Conservation (phyloP, 2,888 invertebrate species). For the Drosophila quinaria region DNA sequence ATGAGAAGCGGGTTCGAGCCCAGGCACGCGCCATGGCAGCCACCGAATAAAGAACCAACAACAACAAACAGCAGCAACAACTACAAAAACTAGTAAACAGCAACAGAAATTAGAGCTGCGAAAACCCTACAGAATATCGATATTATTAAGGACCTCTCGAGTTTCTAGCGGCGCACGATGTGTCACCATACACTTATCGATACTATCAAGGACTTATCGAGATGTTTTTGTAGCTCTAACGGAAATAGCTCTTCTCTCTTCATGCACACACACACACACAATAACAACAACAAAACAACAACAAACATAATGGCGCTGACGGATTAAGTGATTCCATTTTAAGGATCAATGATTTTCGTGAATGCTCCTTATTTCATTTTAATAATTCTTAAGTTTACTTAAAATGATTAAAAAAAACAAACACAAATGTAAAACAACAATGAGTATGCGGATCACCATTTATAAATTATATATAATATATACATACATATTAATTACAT, state of each 20-base stretch:
- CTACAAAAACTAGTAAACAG: slow-evolving; percentile 25
- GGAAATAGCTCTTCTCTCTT: slow-evolving; percentile 29
- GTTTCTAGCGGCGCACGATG: too few species aligned
- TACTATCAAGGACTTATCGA: neutral
- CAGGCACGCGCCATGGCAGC: slow-evolving; percentile 97
- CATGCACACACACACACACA: slow-evolving; percentile 35
- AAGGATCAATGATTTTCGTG: slow-evolving; percentile 56
- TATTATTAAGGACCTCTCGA: too few species aligned
- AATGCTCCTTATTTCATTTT: slow-evolving; percentile 56
- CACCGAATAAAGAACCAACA: slow-evolving; percentile 87
- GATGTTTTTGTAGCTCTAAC: neutral
- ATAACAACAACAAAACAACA: slow-evolving; percentile 21
- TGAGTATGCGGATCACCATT: slow-evolving; percentile 48
- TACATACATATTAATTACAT: slow-evolving; percentile 52
- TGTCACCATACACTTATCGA: neutral
- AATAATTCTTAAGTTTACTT: slow-evolving; percentile 51
- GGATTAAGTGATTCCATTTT: slow-evolving; percentile 39
- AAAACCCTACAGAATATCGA: neutral
- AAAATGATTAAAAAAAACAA: slow-evolving; percentile 27
- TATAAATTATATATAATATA: slow-evolving; percentile 48
- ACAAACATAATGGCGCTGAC: slow-evolving; percentile 12
- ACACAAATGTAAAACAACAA: slow-evolving; percentile 26
- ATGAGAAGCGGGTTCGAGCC: slow-evolving; percentile 97
- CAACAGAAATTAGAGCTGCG: slow-evolving; percentile 1
- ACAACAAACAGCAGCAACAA: slow-evolving; percentile 4